Base-by-base conservation (phyloP, 2,888 invertebrate genomes). In the Melanchra persicariae region DNA sequence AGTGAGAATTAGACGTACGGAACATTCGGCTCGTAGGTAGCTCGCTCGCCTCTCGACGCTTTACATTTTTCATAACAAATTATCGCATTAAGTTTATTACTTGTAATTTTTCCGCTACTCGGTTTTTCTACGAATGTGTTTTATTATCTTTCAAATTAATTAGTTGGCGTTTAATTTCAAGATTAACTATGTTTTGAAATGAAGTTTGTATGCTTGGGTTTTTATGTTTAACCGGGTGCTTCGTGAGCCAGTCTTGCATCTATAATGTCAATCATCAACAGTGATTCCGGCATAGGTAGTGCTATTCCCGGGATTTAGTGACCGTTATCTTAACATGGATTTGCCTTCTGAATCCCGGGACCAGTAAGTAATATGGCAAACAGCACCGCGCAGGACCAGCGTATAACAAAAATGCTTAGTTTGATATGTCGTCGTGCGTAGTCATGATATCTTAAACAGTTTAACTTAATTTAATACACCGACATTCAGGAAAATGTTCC, bases 1-100 rank as follows among this genome's bases (percentile, higher is more conserved):
- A 87, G 87, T 87, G 88, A 87, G 87, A 88, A 88, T 84, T 81
- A 83, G 66, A 80, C 76, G 78, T 82, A 81, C 77, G 84, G 78
- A 73, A 71, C 80, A 73, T 83, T 85, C 69, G 74, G 68, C 49
- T 57, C 70, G 52, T 34, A 12, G 65, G 61, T 34, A 68, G 68
- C 72, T 67, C 80, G 73, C 77, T 67, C 58, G 71, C 76, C 57
- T 67, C 66, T 82, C 76, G 45, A 51, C 49, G 62, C 69, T 69
- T 60, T 62, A 83, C 77, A 79, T 74, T 77, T 83, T 78, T 79
- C 81, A 72, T 81, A 85, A 86, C 82, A 79, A 85, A 86, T 84
- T 81, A 83, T 79, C 75, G 79, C 78, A 81, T 85, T 83, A 71
- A 68, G 77, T 84, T 87, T 85, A 85, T 85, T 84, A 82, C 73